Conservation (phyloP, 2,888 invertebrate genomes). For the Habrosyne pyritoides region DNA sequence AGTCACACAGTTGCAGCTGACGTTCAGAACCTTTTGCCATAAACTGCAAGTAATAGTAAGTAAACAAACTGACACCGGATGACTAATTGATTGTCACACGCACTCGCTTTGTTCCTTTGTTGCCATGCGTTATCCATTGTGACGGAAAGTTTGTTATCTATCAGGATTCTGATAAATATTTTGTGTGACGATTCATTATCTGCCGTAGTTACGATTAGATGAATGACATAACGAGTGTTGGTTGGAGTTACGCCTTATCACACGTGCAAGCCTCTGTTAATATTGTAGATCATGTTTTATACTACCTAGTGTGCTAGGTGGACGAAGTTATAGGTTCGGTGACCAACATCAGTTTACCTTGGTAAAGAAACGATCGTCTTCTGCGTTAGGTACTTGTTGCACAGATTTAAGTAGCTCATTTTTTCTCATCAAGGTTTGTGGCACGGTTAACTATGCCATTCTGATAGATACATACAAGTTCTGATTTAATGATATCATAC, state of each 20-base stretch:
- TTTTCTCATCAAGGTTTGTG: background rate
- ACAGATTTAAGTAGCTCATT: too few species aligned
- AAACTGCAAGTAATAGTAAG: slow-evolving; percentile 57
- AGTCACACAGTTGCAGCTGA: slow-evolving; percentile 67
- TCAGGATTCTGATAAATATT: slow-evolving; percentile 41
- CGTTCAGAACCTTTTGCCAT: slow-evolving; percentile 65
- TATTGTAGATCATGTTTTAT: background rate
- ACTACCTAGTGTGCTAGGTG: too few species aligned
- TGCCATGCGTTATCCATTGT: slow-evolving; percentile 45
- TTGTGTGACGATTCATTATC: slow-evolving; percentile 35
- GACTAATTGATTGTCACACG: slow-evolving; percentile 70
- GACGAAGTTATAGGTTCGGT: too few species aligned
- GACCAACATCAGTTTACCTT: background rate
- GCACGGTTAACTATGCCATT: background rate
- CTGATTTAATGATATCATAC: background rate
- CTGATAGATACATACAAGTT: background rate
- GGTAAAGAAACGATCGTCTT: background rate
- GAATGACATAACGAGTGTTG: background rate
- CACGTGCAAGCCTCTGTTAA: too few species aligned
- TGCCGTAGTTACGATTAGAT: slow-evolving; percentile 7
- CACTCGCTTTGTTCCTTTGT: slow-evolving; percentile 77
- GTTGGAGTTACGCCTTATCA: slow-evolving; percentile 1
- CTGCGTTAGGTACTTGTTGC: background rate
- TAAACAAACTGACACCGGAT: slow-evolving; percentile 57
- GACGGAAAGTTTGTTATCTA: slow-evolving; percentile 31